Evolutionary conservation across 2,113 vertebrate genomes (phyloP), one percentile per base, ranked within the genome.

Genomic region (Chitala chitala): DNA sequence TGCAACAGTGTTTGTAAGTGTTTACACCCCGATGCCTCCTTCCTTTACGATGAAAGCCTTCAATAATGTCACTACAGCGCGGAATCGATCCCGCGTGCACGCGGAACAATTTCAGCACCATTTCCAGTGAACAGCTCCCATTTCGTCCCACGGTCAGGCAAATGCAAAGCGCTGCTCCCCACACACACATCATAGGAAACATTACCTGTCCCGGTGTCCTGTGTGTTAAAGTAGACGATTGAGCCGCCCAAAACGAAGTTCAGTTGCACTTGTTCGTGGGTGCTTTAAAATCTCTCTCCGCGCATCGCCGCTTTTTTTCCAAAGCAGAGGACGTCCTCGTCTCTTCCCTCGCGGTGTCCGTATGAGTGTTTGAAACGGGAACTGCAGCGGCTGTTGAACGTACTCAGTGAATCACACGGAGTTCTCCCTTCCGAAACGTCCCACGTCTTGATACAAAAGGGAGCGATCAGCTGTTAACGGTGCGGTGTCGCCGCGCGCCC

Each of bases 251-350:
- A 73, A 69, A 38, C 61, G 36, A 86, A 88, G 82, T 87, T 90
- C 31, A 84, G 79, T 75, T 78, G 75, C 76, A 54, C 33, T 54
- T 36, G 53, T 66, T 70, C 78, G 71, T 71, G 75, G 58, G 79
- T 78, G 42, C 78, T 81, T 83, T 82, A 83, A 70, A 80, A 53
- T 85, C 78, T 85, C 80, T 81, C 84, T 77, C 78, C 80, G 83
- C 74, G 86, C 83, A 86, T 88, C 85, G 85, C 86, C 77, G 77
- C 82, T 78, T 50, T 50, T 48, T 61, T 64, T 46, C 69, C 75
- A 81, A 72, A 74, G 77, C 83, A 70, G 81, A 86, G 86, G 87
- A 87, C 86, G 89, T 90, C 86, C 88, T 89, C 88, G 86, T 80
- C 80, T 74, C 80, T 83, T 82, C 83, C 83, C 82, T 40, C 73